Conservation (phyloP, 2,888 invertebrate species). For the Melinopterus prodromus region DNA sequence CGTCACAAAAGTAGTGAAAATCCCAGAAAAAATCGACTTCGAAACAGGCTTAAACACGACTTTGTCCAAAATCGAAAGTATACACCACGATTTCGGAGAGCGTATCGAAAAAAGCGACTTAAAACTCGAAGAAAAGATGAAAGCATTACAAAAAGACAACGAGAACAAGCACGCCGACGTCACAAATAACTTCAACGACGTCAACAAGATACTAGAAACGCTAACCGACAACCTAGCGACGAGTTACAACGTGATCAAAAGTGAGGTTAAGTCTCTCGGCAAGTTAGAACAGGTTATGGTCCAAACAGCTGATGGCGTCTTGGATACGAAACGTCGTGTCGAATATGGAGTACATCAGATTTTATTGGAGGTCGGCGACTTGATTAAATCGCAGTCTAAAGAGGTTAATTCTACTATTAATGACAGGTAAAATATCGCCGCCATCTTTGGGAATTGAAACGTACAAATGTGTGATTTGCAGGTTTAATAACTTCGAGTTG, state of each 20-base stretch:
- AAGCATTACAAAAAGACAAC: slow-evolving; percentile 37
- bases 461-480: slow-evolving; percentile 46
- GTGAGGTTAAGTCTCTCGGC: slow-evolving; percentile 68
- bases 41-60: slow-evolving; percentile 63
- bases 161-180: slow-evolving; percentile 49
- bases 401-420: slow-evolving; percentile 73
- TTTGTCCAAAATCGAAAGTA: slow-evolving; percentile 50
- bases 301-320: slow-evolving; percentile 83
- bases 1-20: slow-evolving; percentile 47
- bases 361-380: slow-evolving; percentile 75
- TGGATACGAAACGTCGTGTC: slow-evolving; percentile 83
- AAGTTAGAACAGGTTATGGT: slow-evolving; percentile 82
- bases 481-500: slow-evolving; percentile 75
- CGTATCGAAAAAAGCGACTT: not conserved
- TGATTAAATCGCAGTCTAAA: slow-evolving; percentile 71
- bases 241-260: slow-evolving; percentile 65
- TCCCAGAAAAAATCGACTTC: slow-evolving; percentile 65
- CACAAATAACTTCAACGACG: slow-evolving; percentile 48
- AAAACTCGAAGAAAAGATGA: slow-evolving; percentile 23
- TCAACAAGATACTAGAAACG: slow-evolving; percentile 65
- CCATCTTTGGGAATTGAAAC: not conserved
- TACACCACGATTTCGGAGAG: slow-evolving; percentile 8
- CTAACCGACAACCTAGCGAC: slow-evolving; percentile 65
- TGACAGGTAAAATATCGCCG: slow-evolving; percentile 60
- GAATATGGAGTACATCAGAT: slow-evolving; percentile 88